A percentile compares a stretch with the other conserved stretches of the same genome.
phyloP scores from a whole-genome alignment of 2,797 vertebrate genomes.

The Sebastiscus tertius region DNA sequence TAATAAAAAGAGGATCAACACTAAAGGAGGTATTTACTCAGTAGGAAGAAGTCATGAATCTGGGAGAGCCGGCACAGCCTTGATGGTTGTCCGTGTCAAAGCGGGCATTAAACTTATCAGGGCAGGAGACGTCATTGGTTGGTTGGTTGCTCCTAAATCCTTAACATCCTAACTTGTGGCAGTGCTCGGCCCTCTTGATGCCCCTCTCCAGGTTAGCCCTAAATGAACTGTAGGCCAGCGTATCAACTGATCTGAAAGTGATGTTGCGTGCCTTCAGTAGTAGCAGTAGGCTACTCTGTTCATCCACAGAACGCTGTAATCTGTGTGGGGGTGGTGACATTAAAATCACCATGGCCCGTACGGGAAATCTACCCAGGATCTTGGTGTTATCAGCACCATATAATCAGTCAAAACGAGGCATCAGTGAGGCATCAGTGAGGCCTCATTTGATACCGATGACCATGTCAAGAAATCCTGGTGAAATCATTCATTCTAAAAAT shows the following conservation, averaged over 20 bases:
- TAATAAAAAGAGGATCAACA: neutral
- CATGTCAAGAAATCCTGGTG: neutral
- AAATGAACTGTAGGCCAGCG: neutral
- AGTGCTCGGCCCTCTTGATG: neutral
- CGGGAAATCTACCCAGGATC: neutral
- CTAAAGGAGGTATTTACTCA: neutral
- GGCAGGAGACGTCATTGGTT: neutral
- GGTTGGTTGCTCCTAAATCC: too few relatives aligned
- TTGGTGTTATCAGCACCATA: neutral
- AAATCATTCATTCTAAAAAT: neutral
- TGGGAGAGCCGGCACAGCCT: neutral
- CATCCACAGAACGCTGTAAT: neutral
- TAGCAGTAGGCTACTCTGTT: neutral
- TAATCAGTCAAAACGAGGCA: neutral
- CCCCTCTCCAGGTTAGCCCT: neutral
- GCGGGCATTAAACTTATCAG: neutral
- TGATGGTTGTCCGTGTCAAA: neutral
- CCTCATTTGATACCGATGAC: neutral
- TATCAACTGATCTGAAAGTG: neutral
- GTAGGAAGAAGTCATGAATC: neutral
- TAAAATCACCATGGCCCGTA: neutral
- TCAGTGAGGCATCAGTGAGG: neutral
- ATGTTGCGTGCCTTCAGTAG: neutral
- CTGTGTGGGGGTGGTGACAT: neutral
- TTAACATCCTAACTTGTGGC: neutral